Base-by-base conservation (phyloP, 2,113 vertebrate genomes). In the Bettongia penicillata region DNA sequence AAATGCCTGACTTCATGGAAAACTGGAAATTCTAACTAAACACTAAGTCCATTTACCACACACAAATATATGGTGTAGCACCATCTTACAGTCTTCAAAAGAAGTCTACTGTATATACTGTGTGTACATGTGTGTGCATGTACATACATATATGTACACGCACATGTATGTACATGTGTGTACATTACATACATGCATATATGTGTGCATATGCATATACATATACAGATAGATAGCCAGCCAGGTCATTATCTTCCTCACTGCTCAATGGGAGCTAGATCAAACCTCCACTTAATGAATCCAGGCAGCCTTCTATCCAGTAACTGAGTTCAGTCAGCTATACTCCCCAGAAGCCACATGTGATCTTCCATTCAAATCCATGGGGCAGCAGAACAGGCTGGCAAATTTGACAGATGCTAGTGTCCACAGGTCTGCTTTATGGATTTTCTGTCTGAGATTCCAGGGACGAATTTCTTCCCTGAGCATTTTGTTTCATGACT, bases 261-360 rank as follows among this genome's bases (percentile, higher is more conserved):
- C n/a, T 43, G 19, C 16, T 84, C 68, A 84, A 43, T n/a, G 31
- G 68, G 4, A 77, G 16, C 16, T 19, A 19, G 4, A 31, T 37
- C 9, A 61, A 96, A 94, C n/a, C 37, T 92, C 25, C 6, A 25
- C 55, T 84, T 95, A 77, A n/a, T 90, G 61, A 22, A 94, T 84
- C 16, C 26, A 51, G 12, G 3, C n/a, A 94, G 23, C 11, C 50
- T 61, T 93, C 84, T 93, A n/a, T 49, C 48, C 23, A 89, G 53
- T 49, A 55, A 91, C 3, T 43, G 9, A 96, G 24, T 11, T 26
- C 0, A 28, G 25, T 53, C 61, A 53, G 11, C 26, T 90, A 25
- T 37, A 47, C n/a, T 49, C 11, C 1, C 11, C 43, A 49, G 51
- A 23, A 93, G 4, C 14, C 7, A 55, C 94, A 91, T 16, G 37